Evolutionary conservation across 2,797 vertebrate genomes (phyloP).

Genomic region (Enteromius paludinosus): DNA sequence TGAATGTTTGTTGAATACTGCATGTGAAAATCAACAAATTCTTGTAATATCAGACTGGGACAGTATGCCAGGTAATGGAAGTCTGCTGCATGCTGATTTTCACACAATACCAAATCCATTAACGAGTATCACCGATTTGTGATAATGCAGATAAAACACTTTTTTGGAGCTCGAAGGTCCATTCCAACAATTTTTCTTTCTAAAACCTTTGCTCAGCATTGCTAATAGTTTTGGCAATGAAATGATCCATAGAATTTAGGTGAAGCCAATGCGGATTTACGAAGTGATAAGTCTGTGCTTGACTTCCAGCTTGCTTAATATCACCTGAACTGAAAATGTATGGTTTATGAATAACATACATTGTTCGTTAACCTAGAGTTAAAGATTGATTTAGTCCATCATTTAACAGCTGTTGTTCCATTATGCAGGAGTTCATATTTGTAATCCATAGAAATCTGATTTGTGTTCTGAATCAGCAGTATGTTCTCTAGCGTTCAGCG

Average conservation of each 20-base stretch:
- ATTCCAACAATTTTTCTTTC: slow-evolving; percentile 15
- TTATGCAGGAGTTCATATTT: slow-evolving; percentile 35
- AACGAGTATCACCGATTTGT: neutral
- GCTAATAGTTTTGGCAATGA: neutral
- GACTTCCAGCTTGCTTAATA: slow-evolving; percentile 24
- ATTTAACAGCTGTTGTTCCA: neutral
- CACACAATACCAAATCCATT: neutral
- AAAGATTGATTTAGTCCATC: neutral
- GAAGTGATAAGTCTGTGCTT: slow-evolving; percentile 5
- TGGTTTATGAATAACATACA: neutral
- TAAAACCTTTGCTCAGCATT: slow-evolving; percentile 7
- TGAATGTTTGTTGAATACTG: neutral
- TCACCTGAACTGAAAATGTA: neutral
- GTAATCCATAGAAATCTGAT: slow-evolving; percentile 35
- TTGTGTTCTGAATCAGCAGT: slow-evolving; percentile 36
- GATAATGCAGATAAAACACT: neutral
- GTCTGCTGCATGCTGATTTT: neutral
- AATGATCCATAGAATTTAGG: slow-evolving; percentile 1
- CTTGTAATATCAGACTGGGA: neutral
- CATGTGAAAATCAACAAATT: neutral
- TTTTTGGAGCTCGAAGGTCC: neutral
- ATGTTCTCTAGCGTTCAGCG: slow-evolving; percentile 6
- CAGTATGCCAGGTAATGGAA: neutral
- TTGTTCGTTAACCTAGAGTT: neutral
- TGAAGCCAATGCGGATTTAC: slow-evolving; percentile 14